These are phyloP conservation scores for Bombylius major DNA, from an alignment of 2,888 invertebrate genomes.

Conservation along the genomic window DNA sequence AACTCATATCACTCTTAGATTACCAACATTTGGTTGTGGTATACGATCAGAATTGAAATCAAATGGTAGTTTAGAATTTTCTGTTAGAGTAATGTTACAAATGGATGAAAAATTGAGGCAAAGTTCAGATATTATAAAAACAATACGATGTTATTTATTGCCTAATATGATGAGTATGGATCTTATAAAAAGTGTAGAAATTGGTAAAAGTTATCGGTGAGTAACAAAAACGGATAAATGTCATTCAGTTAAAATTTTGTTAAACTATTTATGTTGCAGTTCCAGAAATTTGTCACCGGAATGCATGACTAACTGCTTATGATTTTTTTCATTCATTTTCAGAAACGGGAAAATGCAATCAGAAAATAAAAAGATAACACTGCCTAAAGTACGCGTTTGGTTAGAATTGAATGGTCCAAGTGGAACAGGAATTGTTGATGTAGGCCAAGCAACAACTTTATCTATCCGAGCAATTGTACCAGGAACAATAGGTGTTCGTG, in stretches of 20 bases:
- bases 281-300: no score
- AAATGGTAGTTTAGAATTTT: conserved; percentile 46
- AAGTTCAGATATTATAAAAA: conserved; percentile 54
- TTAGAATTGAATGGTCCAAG: conserved; percentile 49
- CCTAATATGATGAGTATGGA: conserved; percentile 30
- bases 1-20: conserved; percentile 23
- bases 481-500: conserved; percentile 59
- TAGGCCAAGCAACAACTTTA: conserved; percentile 58
- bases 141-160: conserved; percentile 43
- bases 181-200: conserved; percentile 1
- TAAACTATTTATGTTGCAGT: no score
- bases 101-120: conserved; percentile 63
- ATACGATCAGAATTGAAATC: conserved; percentile 45
- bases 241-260: no score
- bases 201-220: conserved; percentile 9
- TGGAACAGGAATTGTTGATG: conserved; percentile 49
- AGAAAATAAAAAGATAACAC: conserved; percentile 21
- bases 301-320: no score
- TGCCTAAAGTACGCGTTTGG: conserved; percentile 54
- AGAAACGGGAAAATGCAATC: conserved; percentile 48
- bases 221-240: background rate
- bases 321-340: no score
- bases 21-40: conserved; percentile 47
- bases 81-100: conserved; percentile 56
- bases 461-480: conserved; percentile 37